Base-by-base conservation (phyloP, 2,888 invertebrate genomes). In the Amblyjoppa fuscipennis region DNA sequence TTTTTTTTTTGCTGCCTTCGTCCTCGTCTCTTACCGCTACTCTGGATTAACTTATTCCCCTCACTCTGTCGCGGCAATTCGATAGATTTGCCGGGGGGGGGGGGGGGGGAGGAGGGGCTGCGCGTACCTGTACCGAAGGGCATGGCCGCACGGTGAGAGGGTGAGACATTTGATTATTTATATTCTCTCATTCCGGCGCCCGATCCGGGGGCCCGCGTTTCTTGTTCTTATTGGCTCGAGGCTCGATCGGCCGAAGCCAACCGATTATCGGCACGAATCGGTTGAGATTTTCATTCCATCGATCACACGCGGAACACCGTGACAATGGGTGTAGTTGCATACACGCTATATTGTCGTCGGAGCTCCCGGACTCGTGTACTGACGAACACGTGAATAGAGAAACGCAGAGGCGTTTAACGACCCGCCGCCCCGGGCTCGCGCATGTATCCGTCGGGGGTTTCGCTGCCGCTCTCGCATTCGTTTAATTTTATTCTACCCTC, bases 381-480 rank as follows among this genome's bases (percentile, higher is more conserved):
- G 45, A n/a, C 51, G 31, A 61, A 28, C 56, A 77, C 77, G 81
- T 81, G 71, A 83, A 83, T 83, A 73, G 68, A 73, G 73, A 77
- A 84, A 87, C 84, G 84, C 83, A 87, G 84, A 86, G 88, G 87
- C 87, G 88, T 88, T 87, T 88, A 88, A 88, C 88, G 88, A 88
- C 84, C 53, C 79, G 51, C 70, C 74, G 78, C 74, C 74, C 83
- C 79, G 75, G 70, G 79, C 79, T 61, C 69, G 61, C 31, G 16
- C 64, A n/a, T 64, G 53, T 75, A 80, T 75, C 75, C 74, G 79
- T 79, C 75, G 25, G 79, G 53, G 61, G 16, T 28, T 34, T 61
- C 49, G 28, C 61, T 74, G 38, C 45, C 13, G 82, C 79, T 85
- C 59, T 16, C 64, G 68, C 76, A 66, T 85, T 82, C 76, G 34